Base-by-base conservation (phyloP, 2,797 vertebrate genomes). In the Darevskia nairensis region DNA sequence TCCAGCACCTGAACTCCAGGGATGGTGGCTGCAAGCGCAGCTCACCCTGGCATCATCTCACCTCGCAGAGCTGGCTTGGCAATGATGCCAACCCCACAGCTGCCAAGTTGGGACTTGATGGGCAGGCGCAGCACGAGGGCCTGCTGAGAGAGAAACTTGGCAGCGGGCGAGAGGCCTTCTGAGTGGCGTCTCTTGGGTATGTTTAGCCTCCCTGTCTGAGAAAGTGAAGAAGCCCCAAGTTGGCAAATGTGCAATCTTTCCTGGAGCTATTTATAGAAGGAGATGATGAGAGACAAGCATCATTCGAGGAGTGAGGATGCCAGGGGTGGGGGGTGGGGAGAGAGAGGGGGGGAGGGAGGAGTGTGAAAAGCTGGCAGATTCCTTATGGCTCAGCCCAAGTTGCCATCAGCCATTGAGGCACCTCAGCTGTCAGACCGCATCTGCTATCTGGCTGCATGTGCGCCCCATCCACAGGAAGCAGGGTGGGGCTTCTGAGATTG, bases 231-330 rank as follows among this genome's bases (percentile, higher is more conserved):
- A 35, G 13, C 75, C 39, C 29, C 74, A 46, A n/a, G 74, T 44
- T 59, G 35, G 82, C 71, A 72, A 74, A 35, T 6, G 68, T 25
- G 39, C 11, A 6, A 39, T 76, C 41, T 68, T 35, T 72, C 75
- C 46, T 41, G 23, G 35, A 71, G 79, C 79, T 81, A 74, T 87
- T 87, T 87, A 81, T 81, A 74, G 78, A 19, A 25, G 69, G 35
- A 15, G 2, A 59, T 61, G 50, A 44, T 44, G 69, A 80, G n/a
- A 86, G 77, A 55, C 25, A 41, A 23, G 46, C 50, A 39, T 27
- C 32, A 27, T 17, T 27, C 44, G 3, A 2, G 17, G 61, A 61
- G 27, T 25, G 5, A n/a, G 66, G 25, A 4, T 55, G 50, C 11
- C 46, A 3, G 50, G 50, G 50, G 5, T 27, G 23, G 13, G 19